Evolutionary conservation across 2,113 vertebrate species (phyloP), one percentile per base, ranked within the genome.

Genomic region (Oryzias woworae): DNA sequence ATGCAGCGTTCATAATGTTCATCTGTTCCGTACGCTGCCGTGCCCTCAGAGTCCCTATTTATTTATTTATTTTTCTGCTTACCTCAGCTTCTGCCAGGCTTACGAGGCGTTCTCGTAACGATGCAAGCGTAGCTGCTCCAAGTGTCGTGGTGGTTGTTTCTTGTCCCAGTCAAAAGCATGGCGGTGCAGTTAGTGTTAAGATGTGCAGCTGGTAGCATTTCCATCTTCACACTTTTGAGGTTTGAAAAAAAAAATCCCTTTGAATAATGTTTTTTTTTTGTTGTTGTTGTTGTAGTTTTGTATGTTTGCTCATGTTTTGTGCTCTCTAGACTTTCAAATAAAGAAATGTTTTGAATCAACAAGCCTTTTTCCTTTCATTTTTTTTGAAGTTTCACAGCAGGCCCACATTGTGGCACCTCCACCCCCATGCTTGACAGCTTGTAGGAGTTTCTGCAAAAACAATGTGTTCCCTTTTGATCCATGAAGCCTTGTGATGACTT

Each of bases 191-290:
- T 70, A 41, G 63, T 81, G 7, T 73, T 55, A 49, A 53, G 53
- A 59, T 66, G 84, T 85, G 78, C 81, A 80, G 85, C 85, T 84
- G 77, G 80, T 85, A 85, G 86, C 83, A 69, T 80, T 58, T 31
- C 23, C 70, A 47, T 64, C 65, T 60, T 59, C 68, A 67, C 61
- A 54, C 77, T 78, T 78, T 67, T 74, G 62, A 73, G 49, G 48
- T 73, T 74, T 51, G 24, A 56, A 70, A 46, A 53, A 58, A 67
- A 62, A 59, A 45, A 46, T 41, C 43, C 57, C 64, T 71, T 70
- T 46, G 42, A 53, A 71, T 77, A 43, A 72, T 54, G 70, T 46
- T 64, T 42, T 73, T 43, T 62, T 60, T 61, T 78, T 62, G 58
- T 62, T 81, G 85, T 62, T 81, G 85, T 87, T 83, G 43, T 68